These are phyloP conservation scores for Apis mellifera DNA, from an alignment of 1,140 invertebrate genomes.

Conservation along the genomic window Amel_HAv3.1 CM009942.2:4566001-4566500, in stretches of 20 bases:
- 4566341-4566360: background rate
- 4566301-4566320: background rate
- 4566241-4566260: background rate
- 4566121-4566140: conserved; percentile 1
- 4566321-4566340: conserved; percentile 19
- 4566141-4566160: background rate
- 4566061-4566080: conserved; percentile 21
- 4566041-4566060: conserved; percentile 31
- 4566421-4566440: too few species aligned
- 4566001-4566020: conserved; percentile 8
- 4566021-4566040: conserved; percentile 20
- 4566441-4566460: too few species aligned
- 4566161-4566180: conserved; percentile 17
- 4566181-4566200: background rate
- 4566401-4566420: too few species aligned
- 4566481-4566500: too few species aligned
- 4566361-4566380: too few species aligned
- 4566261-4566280: too few species aligned
- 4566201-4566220: background rate
- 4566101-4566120: background rate
- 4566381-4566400: too few species aligned
- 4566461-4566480: too few species aligned
- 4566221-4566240: background rate
- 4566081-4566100: background rate
- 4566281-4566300: background rate